A percentile compares a stretch with the other conserved stretches of the same genome.
These are phyloP conservation scores for Limanda limanda DNA, from an alignment of 2,113 vertebrate species.

Conservation along the genomic window DNA sequence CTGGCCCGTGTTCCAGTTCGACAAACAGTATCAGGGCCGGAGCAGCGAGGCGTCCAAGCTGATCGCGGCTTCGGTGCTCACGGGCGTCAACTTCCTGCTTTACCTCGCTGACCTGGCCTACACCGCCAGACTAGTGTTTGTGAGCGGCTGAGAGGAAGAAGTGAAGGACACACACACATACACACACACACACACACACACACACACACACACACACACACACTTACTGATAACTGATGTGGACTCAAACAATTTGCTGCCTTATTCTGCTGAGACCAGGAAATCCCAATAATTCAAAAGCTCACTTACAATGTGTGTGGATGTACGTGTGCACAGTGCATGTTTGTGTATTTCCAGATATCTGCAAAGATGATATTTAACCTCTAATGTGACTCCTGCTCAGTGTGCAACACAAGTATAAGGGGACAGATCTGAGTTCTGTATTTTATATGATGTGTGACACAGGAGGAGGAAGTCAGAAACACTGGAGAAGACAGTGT, in stretches of 20 bases:
- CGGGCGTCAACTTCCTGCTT: constrained; percentile 86
- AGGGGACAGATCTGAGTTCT: not conserved
- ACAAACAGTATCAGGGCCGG: rapidly evolving
- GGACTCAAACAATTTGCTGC: not conserved
- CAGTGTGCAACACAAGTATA: not conserved
- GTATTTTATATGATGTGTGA: not conserved
- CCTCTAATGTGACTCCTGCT: constrained; percentile 15
- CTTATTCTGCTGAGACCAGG: not conserved
- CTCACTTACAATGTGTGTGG: not conserved
- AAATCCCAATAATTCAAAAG: not conserved
- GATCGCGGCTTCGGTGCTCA: constrained; percentile 81
- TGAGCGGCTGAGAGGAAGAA: constrained; percentile 69
- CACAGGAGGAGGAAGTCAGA: not conserved
- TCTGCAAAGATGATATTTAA: constrained; percentile 9
- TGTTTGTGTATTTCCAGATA: constrained; percentile 3
- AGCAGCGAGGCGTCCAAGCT: rapidly evolving
- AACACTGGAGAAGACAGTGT: not conserved
- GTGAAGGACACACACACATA: not conserved
- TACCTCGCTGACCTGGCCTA: constrained; percentile 87
- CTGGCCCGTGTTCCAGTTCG: constrained; percentile 89
- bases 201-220: not conserved
- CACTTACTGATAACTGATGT: not conserved
- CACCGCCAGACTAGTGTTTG: constrained; percentile 83
- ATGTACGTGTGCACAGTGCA: not conserved
- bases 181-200: not conserved